Percentiles rank a stretch among this genome's conserved stretches.
Evolutionary conservation across 2,113 vertebrate genomes (phyloP).

Genomic region (Bos taurus): DNA sequence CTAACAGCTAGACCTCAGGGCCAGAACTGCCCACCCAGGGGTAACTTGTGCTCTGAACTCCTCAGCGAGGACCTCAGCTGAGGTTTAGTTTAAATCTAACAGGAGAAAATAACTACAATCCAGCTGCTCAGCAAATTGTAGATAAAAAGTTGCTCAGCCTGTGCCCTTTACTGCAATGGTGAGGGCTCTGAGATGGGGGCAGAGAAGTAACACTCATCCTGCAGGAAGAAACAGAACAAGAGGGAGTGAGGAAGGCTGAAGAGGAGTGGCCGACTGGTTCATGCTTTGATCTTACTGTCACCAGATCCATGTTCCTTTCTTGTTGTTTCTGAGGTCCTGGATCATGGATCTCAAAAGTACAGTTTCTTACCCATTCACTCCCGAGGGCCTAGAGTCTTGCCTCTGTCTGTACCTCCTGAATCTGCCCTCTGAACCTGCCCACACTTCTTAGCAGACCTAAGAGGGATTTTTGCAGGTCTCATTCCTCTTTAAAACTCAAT

Average conservation of each 20-base stretch:
- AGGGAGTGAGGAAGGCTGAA: background rate
- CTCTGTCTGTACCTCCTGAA: rapidly evolving
- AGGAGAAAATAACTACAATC: background rate
- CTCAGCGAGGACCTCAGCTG: background rate
- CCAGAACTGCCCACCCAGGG: background rate
- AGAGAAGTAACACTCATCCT: background rate
- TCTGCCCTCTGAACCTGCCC: background rate
- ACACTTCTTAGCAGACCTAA: background rate
- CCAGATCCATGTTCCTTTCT: background rate
- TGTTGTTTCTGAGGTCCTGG: background rate
- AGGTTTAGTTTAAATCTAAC: background rate
- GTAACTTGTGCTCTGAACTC: too few relatives aligned
- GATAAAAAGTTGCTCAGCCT: background rate
- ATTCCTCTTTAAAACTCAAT: background rate
- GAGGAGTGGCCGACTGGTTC: background rate
- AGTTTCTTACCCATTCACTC: background rate
- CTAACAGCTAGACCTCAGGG: background rate
- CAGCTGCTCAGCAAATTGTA: background rate
- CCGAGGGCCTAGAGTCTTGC: background rate
- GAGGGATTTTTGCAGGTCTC: too few relatives aligned
- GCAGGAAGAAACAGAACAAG: too few relatives aligned
- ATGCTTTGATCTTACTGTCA: background rate
- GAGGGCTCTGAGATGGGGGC: too few relatives aligned
- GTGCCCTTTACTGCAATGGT: background rate
- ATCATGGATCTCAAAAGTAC: background rate